phyloP scores from a whole-genome alignment of 2,888 invertebrate species.

The Capitulum mitella region DNA sequence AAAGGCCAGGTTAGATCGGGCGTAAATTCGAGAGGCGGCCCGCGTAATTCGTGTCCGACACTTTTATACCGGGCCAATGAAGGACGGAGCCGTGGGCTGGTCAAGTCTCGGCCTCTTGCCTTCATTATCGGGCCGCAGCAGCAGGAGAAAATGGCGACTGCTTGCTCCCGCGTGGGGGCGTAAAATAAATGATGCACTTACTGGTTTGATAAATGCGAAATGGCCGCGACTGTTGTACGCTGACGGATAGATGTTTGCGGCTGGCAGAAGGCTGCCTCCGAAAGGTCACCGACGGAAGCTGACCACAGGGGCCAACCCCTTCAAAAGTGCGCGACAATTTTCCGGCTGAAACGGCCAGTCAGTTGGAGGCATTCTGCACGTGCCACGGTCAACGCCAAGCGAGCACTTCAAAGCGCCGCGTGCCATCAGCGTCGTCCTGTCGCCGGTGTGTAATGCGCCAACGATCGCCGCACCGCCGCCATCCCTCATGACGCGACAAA shows the following conservation, averaged over 20 bases:
- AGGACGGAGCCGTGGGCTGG: not conserved
- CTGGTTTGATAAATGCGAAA: too few species aligned
- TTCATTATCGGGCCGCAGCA: not conserved
- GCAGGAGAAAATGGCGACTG: too few species aligned
- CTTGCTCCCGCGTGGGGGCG: too few species aligned
- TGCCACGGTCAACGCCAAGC: not conserved
- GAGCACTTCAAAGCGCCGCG: not conserved
- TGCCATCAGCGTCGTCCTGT: not conserved
- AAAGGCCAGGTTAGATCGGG: not conserved
- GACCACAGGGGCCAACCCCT: too few species aligned
- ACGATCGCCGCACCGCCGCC: not conserved
- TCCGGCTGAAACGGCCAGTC: not conserved
- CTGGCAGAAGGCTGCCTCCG: too few species aligned
- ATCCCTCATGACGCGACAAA: not conserved
- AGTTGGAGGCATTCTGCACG: not conserved
- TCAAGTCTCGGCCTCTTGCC: not conserved
- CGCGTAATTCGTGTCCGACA: constrained; percentile 6
- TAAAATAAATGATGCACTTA: too few species aligned
- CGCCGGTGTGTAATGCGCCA: not conserved
- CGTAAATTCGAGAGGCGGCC: not conserved
- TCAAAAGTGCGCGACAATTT: not conserved
- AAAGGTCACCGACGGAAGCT: too few species aligned
- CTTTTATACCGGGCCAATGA: not conserved
- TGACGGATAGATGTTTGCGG: too few species aligned
- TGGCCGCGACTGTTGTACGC: too few species aligned